phyloP scores from a whole-genome alignment of 2,113 vertebrate species.

The Pristiophorus japonicus region DNA sequence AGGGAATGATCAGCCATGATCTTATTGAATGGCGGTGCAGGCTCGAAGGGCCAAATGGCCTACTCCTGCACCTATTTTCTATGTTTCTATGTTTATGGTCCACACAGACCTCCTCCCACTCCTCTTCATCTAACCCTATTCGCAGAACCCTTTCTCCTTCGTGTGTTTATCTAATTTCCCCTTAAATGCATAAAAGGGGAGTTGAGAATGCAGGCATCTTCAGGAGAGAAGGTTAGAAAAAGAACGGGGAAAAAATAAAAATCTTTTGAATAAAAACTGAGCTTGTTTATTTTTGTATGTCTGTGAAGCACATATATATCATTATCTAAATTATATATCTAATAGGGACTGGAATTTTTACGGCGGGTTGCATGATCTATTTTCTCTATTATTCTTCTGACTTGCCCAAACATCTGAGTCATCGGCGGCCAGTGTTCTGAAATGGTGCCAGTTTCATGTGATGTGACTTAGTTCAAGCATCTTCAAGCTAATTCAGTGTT shows the following conservation, averaged over 20 bases:
- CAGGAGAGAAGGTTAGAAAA: background rate
- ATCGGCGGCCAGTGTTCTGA: background rate
- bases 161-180: background rate
- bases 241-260: background rate
- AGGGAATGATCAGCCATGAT: no score
- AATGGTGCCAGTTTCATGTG: constrained; percentile 22
- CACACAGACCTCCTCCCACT: background rate
- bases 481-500: background rate
- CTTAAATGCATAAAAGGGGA: background rate
- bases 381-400: background rate
- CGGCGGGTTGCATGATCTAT: background rate
- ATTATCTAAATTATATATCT: background rate
- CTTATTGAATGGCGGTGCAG: no score
- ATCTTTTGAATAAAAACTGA: background rate
- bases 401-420: constrained; percentile 11
- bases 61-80: no score
- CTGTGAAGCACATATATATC: background rate
- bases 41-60: no score
- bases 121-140: background rate
- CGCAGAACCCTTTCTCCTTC: background rate
- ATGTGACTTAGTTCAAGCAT: background rate
- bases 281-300: background rate
- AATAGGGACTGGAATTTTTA: background rate
- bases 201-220: background rate
- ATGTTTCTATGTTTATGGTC: no score